Conservation (phyloP, 2,797 vertebrate genomes). For the Cynopterus sphinx region DNA sequence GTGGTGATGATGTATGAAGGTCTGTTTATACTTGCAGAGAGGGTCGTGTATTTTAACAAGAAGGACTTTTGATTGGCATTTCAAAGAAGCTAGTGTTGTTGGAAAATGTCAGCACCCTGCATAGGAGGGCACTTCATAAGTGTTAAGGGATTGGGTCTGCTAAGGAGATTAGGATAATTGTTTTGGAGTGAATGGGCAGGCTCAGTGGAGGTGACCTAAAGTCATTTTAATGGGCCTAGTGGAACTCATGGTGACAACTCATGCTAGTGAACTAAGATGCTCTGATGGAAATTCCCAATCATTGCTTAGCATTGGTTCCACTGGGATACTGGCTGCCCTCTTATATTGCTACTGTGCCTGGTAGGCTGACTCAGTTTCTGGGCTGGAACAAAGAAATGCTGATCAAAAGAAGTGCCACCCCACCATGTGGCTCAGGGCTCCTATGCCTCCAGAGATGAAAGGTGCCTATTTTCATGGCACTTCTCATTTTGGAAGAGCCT, state of each 20-base stretch:
- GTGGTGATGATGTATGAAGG: slow-evolving; percentile 74
- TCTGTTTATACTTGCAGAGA: slow-evolving; percentile 79
- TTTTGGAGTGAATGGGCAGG: slow-evolving; percentile 77
- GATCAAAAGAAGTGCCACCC: slow-evolving; percentile 74
- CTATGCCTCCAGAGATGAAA: slow-evolving; percentile 73
- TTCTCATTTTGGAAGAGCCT: slow-evolving; percentile 60
- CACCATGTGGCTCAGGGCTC: slow-evolving; percentile 59
- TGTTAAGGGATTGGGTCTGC: slow-evolving; percentile 77
- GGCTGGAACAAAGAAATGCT: slow-evolving; percentile 66
- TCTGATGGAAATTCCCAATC: slow-evolving; percentile 68
- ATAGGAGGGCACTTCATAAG: slow-evolving; percentile 78
- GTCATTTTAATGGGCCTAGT: slow-evolving; percentile 77
- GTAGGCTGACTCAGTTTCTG: slow-evolving; percentile 66
- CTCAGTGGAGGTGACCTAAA: slow-evolving; percentile 77
- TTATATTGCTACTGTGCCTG: slow-evolving; percentile 49
- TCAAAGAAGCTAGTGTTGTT: slow-evolving; percentile 79
- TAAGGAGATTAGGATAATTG: slow-evolving; percentile 80
- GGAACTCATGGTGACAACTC: slow-evolving; percentile 70
- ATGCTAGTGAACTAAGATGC: slow-evolving; percentile 73
- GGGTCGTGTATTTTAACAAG: slow-evolving; percentile 78
- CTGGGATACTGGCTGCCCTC: slow-evolving; percentile 54
- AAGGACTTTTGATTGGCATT: slow-evolving; percentile 77
- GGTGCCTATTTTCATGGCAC: slow-evolving; percentile 64
- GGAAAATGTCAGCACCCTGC: slow-evolving; percentile 78
- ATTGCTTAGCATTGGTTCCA: slow-evolving; percentile 42